Evolutionary conservation across 1,140 invertebrate species (phyloP).

Genomic region (Propsilocerus akamusi): DNA sequence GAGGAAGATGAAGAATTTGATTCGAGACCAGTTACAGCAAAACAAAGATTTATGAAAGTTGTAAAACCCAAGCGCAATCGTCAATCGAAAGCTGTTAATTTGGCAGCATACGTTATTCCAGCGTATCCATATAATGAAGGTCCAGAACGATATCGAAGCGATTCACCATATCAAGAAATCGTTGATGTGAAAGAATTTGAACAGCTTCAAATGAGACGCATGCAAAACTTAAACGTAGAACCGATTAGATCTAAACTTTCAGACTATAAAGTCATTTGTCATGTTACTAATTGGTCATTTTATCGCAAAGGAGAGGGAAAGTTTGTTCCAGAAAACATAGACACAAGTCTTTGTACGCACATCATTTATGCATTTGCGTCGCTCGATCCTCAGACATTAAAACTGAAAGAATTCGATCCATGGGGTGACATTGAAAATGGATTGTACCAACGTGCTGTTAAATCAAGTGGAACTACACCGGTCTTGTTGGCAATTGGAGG

Average conservation of each 20-base stretch:
- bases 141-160: constrained; percentile 16
- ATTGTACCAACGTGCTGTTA: constrained; percentile 26
- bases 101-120: constrained; percentile 22
- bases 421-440: constrained; percentile 74
- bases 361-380: constrained; percentile 81
- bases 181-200: constrained; percentile 13
- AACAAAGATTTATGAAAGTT: background rate
- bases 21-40: background rate
- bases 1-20: constrained; percentile 30
- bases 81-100: background rate
- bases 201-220: background rate
- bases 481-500: constrained; percentile 70
- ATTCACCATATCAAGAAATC: constrained; percentile 18
- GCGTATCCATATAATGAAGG: constrained; percentile 3
- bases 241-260: constrained; percentile 8
- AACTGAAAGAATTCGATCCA: constrained; percentile 60
- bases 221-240: too few species aligned
- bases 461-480: constrained; percentile 28
- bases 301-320: constrained; percentile 64
- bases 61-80: background rate
- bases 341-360: constrained; percentile 64
- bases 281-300: constrained; percentile 75
- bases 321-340: constrained; percentile 70
- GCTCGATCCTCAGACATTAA: constrained; percentile 52
- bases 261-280: constrained; percentile 47